Conservation (phyloP, 2,113 vertebrate genomes). For the Caretta caretta region DNA sequence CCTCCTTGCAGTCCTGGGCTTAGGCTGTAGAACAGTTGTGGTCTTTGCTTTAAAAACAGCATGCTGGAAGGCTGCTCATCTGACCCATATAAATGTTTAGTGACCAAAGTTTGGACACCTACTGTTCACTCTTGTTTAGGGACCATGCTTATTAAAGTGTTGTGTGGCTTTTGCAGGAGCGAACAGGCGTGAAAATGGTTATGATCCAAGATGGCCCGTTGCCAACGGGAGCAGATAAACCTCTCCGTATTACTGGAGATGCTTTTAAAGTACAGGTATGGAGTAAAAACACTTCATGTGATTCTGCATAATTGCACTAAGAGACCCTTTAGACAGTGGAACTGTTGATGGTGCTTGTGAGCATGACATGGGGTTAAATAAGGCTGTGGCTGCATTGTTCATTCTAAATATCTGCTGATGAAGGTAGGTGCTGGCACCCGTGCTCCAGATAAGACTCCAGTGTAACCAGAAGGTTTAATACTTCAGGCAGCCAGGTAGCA, state of each 20-base stretch:
- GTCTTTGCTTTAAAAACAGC: background rate
- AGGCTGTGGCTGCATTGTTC: background rate
- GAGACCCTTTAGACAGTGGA: background rate
- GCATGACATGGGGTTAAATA: background rate
- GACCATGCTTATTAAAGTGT: slow-evolving; percentile 46
- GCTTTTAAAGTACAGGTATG: slow-evolving; percentile 98
- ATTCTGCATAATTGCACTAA: background rate
- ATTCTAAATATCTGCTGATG: background rate
- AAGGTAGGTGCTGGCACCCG: background rate
- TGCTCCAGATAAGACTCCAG: background rate
- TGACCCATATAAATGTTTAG: background rate
- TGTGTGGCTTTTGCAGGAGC: slow-evolving; percentile 85
- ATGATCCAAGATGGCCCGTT: slow-evolving; percentile 99
- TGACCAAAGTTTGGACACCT: background rate
- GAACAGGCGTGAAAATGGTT: slow-evolving; percentile 98
- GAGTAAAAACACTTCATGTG: background rate
- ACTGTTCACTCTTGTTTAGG: background rate
- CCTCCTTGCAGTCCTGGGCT: slow-evolving; percentile 2
- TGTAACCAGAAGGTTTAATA: background rate
- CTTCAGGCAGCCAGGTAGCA: slow-evolving; percentile 73
- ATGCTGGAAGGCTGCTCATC: background rate
- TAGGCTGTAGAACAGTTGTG: background rate
- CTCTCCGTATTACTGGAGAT: slow-evolving; percentile 97
- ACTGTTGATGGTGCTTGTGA: background rate
- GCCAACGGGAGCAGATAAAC: slow-evolving; percentile 98